These are phyloP conservation scores for Lamellibrachia columna DNA, from an alignment of 2,888 invertebrate species.

Conservation along the genomic window DNA sequence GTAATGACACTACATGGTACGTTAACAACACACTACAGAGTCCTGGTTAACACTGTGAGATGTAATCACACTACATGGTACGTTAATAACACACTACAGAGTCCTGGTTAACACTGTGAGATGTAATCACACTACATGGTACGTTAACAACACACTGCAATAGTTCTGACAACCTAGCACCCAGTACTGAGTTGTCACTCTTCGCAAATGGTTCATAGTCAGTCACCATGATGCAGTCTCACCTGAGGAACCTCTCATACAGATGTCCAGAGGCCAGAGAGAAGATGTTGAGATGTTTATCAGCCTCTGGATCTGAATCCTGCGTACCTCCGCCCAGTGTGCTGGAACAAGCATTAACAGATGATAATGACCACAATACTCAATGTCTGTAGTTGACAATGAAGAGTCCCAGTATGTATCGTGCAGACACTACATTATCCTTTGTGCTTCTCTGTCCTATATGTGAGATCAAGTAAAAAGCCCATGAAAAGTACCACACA, in stretches of 20 bases:
- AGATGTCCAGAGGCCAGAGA: slow-evolving; percentile 98
- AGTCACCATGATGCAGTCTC: slow-evolving; percentile 14
- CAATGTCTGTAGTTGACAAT: too few species aligned
- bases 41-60: not conserved
- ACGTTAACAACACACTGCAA: not conserved
- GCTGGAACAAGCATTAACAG: slow-evolving; percentile 16
- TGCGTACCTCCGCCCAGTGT: slow-evolving; percentile 29
- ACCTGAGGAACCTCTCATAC: slow-evolving; percentile 88
- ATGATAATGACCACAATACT: too few species aligned
- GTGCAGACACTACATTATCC: not conserved
- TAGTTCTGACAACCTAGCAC: too few species aligned
- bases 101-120: not conserved
- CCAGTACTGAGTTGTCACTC: too few species aligned
- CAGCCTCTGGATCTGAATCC: slow-evolving; percentile 67
- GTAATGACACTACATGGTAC: too few species aligned
- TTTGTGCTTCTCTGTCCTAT: not conserved
- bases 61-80: too few species aligned
- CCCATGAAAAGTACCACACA: not conserved
- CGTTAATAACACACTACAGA: not conserved
- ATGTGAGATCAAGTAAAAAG: not conserved
- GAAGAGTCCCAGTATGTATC: not conserved
- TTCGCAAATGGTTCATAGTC: too few species aligned
- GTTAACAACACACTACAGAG: not conserved
- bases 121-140: too few species aligned
- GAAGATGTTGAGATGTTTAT: slow-evolving; percentile 92